These are phyloP conservation scores for Pangasius larnaudii DNA, from an alignment of 2,797 vertebrate genomes.

Conservation along the genomic window DNA sequence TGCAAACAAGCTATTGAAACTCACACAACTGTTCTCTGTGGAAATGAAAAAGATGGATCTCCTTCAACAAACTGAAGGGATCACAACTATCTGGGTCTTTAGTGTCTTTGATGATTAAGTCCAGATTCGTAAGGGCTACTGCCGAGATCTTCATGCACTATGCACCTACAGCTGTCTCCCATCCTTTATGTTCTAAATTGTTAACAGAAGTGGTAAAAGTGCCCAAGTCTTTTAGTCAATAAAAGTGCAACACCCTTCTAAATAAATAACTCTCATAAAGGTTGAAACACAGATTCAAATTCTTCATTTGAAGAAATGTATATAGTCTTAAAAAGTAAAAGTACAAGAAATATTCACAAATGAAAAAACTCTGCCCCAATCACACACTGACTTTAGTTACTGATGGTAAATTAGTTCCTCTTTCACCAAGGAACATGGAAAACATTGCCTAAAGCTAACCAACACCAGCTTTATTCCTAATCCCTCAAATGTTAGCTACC, in stretches of 20 bases:
- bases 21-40: slow-evolving; percentile 10
- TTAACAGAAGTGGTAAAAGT: neutral
- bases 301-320: neutral
- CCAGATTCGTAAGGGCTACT: neutral
- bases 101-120: neutral
- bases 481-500: neutral
- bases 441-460: neutral
- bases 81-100: neutral
- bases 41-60: neutral
- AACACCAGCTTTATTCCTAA: neutral
- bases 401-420: neutral
- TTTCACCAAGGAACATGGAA: neutral
- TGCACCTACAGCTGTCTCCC: neutral
- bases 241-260: neutral
- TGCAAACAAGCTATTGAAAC: slow-evolving; percentile 25
- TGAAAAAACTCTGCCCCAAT: neutral
- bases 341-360: neutral
- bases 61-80: slow-evolving; percentile 15
- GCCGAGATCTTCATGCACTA: neutral
- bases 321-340: neutral
- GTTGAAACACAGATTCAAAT: neutral
- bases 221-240: neutral
- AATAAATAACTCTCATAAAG: neutral
- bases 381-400: neutral
- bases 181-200: neutral